phyloP scores from a whole-genome alignment of 2,113 vertebrate genomes.

The Clarias macrocephalus region DNA sequence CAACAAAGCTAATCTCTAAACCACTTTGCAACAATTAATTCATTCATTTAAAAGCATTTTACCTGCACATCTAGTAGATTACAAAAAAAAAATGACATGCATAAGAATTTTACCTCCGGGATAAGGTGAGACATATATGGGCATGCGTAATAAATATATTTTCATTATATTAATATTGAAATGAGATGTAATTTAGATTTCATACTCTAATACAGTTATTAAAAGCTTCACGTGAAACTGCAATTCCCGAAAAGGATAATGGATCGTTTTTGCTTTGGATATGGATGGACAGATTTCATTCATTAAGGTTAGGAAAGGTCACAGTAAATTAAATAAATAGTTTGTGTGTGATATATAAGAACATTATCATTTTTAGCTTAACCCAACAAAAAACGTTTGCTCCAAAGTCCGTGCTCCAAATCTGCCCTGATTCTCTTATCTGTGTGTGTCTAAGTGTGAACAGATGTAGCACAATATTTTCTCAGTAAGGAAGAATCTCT shows the following conservation, averaged over 20 bases:
- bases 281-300: neutral
- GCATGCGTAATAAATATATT: neutral
- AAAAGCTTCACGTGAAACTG: neutral
- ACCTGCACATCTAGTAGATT: neutral
- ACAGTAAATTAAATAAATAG: neutral
- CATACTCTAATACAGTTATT: neutral
- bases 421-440: conserved; percentile 9
- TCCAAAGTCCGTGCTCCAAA: conserved; percentile 31
- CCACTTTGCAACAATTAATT: neutral
- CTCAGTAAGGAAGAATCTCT: conserved; percentile 68
- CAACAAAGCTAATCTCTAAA: no score
- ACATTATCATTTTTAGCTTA: neutral
- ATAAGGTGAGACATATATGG: neutral
- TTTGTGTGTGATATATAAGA: neutral
- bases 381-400: conserved; percentile 1
- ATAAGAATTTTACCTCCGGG: neutral
- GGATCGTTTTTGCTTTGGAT: neutral
- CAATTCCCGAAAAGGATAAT: neutral
- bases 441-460: conserved; percentile 68
- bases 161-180: no score
- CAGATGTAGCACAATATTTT: conserved; percentile 81
- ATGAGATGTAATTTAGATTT: neutral
- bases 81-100: neutral
- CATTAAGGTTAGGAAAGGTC: neutral
- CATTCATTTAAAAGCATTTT: neutral